Percentiles rank a stretch among this genome's conserved stretches.
phyloP scores from a whole-genome alignment of 2,797 vertebrate species.

The Micrastur ruficollis region DNA sequence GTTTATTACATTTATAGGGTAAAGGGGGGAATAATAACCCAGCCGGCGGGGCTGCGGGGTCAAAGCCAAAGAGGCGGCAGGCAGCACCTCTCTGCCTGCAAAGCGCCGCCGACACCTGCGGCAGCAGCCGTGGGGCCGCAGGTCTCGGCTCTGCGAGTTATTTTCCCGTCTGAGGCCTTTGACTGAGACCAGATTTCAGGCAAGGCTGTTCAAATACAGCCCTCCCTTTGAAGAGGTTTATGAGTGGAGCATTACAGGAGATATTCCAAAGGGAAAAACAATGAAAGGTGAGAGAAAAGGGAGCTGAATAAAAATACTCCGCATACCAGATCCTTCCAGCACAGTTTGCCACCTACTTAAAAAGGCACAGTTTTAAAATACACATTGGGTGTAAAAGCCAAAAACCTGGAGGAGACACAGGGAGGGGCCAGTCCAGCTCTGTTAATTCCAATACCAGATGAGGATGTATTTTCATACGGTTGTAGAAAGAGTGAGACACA shows the following conservation, averaged over 20 bases:
- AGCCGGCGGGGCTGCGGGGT: not conserved
- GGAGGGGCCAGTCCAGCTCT: not conserved
- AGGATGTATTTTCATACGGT: constrained; percentile 31
- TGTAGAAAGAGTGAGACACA: constrained; percentile 32
- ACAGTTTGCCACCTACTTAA: constrained; percentile 63
- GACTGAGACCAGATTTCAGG: constrained; percentile 64
- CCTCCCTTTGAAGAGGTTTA: constrained; percentile 43
- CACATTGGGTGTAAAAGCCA: constrained; percentile 53
- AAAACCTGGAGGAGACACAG: constrained; percentile 44
- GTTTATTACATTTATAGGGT: constrained; percentile 45
- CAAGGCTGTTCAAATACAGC: constrained; percentile 29
- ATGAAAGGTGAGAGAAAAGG: constrained; percentile 52
- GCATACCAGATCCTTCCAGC: constrained; percentile 53
- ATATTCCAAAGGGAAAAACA: constrained; percentile 66
- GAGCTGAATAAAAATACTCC: constrained; percentile 49
- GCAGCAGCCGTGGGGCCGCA: constrained; percentile 30
- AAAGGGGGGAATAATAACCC: constrained; percentile 21
- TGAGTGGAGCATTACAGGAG: constrained; percentile 56
- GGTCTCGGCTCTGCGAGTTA: not conserved
- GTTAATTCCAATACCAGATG: constrained; percentile 69
- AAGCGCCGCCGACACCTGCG: constrained; percentile 41
- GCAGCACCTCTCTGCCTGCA: constrained; percentile 3
- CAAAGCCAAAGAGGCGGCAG: not conserved
- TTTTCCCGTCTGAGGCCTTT: constrained; percentile 61
- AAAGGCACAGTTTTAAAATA: constrained; percentile 60